These are phyloP conservation scores for Xiphophorus maculatus DNA, from an alignment of 2,113 vertebrate genomes.

Conservation along the genomic window DNA sequence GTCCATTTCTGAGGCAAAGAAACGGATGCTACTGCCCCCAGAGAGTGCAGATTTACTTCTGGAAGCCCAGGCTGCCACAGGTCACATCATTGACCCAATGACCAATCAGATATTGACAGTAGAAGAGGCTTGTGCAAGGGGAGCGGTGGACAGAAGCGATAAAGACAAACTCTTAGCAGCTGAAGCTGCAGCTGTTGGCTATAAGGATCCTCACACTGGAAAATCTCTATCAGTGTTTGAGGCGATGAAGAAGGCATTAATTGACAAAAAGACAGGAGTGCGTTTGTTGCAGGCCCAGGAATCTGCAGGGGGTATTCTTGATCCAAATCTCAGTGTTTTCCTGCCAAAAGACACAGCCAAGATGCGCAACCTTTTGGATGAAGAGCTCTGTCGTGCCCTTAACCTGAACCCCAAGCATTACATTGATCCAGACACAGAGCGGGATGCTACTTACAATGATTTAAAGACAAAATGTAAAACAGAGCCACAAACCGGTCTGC, in stretches of 20 bases:
- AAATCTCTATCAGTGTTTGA: constrained; percentile 84
- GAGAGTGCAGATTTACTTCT: constrained; percentile 56
- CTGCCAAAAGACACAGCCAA: constrained; percentile 87
- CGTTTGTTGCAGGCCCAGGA: constrained; percentile 90
- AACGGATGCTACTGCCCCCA: constrained; percentile 24
- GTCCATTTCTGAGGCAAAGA: constrained; percentile 55
- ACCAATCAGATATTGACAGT: constrained; percentile 84
- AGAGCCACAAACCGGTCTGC: no score
- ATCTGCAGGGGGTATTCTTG: constrained; percentile 87
- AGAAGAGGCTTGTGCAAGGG: constrained; percentile 84
- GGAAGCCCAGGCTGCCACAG: constrained; percentile 91
- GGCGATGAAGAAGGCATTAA: constrained; percentile 88
- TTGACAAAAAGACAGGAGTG: constrained; percentile 84
- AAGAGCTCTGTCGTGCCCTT: constrained; percentile 60
- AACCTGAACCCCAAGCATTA: constrained; percentile 86
- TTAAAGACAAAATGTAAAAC: no score
- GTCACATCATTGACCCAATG: constrained; percentile 87
- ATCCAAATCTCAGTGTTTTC: constrained; percentile 89
- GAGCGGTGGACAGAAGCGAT: constrained; percentile 84
- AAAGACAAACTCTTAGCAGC: constrained; percentile 85
- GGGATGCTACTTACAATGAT: constrained; percentile 79
- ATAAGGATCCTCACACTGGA: constrained; percentile 83
- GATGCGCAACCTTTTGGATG: constrained; percentile 81
- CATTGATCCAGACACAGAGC: constrained; percentile 86
- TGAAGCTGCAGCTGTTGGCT: constrained; percentile 87